Conservation (phyloP, 2,888 invertebrate species). For the Boloria selene region DNA sequence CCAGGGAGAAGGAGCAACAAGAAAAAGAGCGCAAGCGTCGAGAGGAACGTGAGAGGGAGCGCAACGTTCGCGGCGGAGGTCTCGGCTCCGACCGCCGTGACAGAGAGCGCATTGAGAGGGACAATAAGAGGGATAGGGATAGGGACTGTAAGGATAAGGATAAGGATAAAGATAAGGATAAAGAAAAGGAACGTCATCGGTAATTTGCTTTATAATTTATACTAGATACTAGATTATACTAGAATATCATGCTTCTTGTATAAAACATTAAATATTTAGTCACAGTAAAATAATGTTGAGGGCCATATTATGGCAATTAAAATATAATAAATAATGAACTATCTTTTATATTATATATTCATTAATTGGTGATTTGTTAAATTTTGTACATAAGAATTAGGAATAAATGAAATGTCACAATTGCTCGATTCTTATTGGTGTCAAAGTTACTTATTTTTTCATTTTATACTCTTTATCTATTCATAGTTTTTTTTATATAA, state of each 20-base stretch:
- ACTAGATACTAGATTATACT: too few relatives aligned
- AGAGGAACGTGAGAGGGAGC: slow-evolving; percentile 72
- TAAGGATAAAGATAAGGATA: slow-evolving; percentile 36
- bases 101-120: slow-evolving; percentile 71
- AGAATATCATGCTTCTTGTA: not conserved
- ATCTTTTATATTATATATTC: too few relatives aligned
- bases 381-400: too few relatives aligned
- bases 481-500: not conserved
- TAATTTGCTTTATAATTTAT: slow-evolving; percentile 6
- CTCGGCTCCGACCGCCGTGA: slow-evolving; percentile 72
- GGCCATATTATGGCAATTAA: too few relatives aligned
- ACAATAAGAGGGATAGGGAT: slow-evolving; percentile 65
- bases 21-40: slow-evolving; percentile 77
- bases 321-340: too few relatives aligned
- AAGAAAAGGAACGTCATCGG: slow-evolving; percentile 52
- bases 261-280: not conserved
- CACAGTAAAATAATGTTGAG: too few relatives aligned
- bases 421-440: too few relatives aligned
- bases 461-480: too few relatives aligned
- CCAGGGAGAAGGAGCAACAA: slow-evolving; percentile 84
- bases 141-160: slow-evolving; percentile 52
- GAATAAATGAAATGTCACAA: too few relatives aligned
- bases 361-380: too few relatives aligned
- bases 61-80: slow-evolving; percentile 60
- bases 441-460: too few relatives aligned